Conservation (phyloP, 2,113 vertebrate genomes). For the Rattus rattus region DNA sequence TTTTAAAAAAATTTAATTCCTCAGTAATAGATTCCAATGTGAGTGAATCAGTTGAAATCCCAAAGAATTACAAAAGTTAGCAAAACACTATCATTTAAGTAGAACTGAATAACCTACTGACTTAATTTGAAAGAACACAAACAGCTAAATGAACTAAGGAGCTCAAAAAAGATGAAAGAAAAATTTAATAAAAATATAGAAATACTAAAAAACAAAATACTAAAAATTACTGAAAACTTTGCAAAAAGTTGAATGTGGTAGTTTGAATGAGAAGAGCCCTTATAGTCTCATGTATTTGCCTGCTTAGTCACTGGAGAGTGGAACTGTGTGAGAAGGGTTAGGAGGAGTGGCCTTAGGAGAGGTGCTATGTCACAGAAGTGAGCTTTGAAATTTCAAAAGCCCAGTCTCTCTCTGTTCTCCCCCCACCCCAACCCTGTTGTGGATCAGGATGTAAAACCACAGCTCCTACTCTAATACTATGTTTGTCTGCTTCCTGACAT, state of each 20-base stretch:
- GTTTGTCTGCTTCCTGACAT: background rate
- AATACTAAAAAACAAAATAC: background rate
- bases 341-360: background rate
- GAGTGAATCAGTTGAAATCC: background rate
- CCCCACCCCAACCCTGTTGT: background rate
- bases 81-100: background rate
- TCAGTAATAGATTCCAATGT: background rate
- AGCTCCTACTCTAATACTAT: background rate
- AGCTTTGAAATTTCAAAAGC: background rate
- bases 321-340: background rate
- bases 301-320: background rate
- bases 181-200: background rate
- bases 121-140: background rate
- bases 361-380: background rate
- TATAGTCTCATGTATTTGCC: background rate
- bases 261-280: background rate
- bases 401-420: background rate
- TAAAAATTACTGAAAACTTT: background rate
- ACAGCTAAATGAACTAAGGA: background rate
- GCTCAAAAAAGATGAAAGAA: background rate
- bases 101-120: background rate
- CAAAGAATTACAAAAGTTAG: background rate
- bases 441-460: background rate
- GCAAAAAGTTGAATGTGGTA: background rate
- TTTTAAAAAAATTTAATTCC: background rate